These are phyloP conservation scores for Peromyscus attwateri DNA, from an alignment of 2,797 vertebrate genomes.

Conservation along the genomic window DNA sequence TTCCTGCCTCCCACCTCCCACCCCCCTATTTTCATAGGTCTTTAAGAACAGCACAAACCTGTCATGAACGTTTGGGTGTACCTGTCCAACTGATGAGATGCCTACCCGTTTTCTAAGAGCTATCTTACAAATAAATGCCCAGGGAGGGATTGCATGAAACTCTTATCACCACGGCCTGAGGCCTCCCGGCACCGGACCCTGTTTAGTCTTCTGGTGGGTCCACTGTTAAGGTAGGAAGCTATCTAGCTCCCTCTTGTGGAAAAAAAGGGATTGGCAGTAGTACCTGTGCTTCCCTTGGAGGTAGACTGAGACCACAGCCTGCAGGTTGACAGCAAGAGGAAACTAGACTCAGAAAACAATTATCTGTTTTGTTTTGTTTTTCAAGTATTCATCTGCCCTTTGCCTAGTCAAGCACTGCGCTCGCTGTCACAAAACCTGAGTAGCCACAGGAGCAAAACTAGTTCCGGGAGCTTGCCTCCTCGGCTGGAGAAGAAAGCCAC, in stretches of 20 bases:
- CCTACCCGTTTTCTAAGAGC: not conserved
- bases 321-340: not conserved
- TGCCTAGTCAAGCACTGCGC: not conserved
- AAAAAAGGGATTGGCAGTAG: not conserved
- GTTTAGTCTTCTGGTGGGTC: too few species aligned
- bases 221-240: not conserved
- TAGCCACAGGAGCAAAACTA: not conserved
- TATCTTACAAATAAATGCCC: not conserved
- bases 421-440: not conserved
- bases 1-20: not conserved
- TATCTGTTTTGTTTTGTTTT: too few species aligned
- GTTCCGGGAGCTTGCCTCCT: not conserved
- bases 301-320: not conserved
- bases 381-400: not conserved
- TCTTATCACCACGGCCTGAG: too few species aligned
- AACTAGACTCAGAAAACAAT: not conserved
- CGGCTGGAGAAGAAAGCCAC: not conserved
- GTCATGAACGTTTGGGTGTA: not conserved
- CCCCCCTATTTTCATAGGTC: not conserved
- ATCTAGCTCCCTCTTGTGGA: not conserved
- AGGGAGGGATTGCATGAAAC: not conserved
- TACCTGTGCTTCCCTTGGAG: not conserved
- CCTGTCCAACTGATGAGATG: not conserved
- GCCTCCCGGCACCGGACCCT: not conserved
- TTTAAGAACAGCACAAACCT: not conserved